Conservation (phyloP, 2,113 vertebrate species). For the Odontophorus gujanensis region DNA sequence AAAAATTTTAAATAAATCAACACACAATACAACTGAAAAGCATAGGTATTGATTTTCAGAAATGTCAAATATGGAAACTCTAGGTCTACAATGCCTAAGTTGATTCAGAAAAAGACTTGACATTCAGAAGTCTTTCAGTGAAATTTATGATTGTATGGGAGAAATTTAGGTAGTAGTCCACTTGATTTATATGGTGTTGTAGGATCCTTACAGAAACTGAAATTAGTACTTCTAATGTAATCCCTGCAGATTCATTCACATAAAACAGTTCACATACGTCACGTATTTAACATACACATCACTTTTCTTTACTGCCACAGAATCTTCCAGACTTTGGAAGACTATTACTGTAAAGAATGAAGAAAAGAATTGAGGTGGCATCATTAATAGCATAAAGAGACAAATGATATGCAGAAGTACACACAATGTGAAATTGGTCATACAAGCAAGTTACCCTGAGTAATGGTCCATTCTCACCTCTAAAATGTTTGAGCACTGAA, state of each 20-base stretch:
- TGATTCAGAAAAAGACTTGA: neutral
- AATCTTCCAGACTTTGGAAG: neutral
- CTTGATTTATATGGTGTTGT: neutral
- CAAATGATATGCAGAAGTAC: neutral
- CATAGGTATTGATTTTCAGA: neutral
- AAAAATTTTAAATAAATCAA: neutral
- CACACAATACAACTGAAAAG: neutral
- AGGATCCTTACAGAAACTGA: neutral
- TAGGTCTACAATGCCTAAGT: neutral
- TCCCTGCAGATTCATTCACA: neutral
- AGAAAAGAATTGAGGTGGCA: neutral
- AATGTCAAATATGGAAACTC: neutral
- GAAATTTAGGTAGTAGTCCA: neutral
- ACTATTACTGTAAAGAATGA: neutral
- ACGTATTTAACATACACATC: accelerated
- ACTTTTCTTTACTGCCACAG: neutral
- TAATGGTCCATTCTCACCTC: neutral
- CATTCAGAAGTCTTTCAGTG: neutral
- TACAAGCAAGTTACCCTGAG: neutral
- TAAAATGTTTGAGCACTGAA: neutral
- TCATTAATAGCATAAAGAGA: neutral
- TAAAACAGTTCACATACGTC: neutral
- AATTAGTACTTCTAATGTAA: neutral
- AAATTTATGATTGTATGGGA: neutral
- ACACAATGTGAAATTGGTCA: neutral